phyloP scores from a whole-genome alignment of 2,797 vertebrate genomes.

The Coreius guichenoti region DNA sequence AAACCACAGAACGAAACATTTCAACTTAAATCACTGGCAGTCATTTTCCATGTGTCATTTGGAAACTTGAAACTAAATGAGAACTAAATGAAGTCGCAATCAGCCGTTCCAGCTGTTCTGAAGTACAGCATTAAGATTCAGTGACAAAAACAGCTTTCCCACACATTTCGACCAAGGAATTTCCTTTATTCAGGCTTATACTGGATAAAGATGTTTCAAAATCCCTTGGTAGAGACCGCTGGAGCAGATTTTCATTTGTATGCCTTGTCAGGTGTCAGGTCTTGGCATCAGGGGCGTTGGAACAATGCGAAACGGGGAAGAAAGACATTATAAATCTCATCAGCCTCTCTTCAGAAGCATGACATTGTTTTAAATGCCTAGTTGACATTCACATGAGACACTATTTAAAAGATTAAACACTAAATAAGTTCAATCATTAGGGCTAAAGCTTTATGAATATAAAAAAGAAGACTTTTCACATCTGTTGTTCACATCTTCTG shows the following conservation, averaged over 20 bases:
- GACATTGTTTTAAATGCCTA: neutral
- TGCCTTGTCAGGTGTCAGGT: neutral
- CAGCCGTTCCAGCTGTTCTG: constrained; percentile 42
- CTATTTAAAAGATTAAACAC: constrained; percentile 3
- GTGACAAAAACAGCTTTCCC: neutral
- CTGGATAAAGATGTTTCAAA: neutral
- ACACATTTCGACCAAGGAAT: neutral
- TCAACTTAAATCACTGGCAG: neutral
- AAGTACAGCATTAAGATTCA: constrained; percentile 35
- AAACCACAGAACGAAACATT: neutral
- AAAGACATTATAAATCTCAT: constrained; percentile 12
- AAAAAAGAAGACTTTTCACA: neutral
- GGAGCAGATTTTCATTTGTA: constrained; percentile 1
- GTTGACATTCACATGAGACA: neutral
- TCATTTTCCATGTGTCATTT: neutral
- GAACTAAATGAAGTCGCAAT: constrained; percentile 33
- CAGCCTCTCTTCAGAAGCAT: constrained; percentile 15
- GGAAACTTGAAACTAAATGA: neutral
- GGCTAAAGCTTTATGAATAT: neutral
- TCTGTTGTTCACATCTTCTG: neutral
- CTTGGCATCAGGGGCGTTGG: neutral
- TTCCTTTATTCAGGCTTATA: neutral
- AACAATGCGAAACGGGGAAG: neutral
- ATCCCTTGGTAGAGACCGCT: neutral
- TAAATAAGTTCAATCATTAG: neutral